phyloP scores from a whole-genome alignment of 1,140 invertebrate species.

The Drosophila erecta region DNA sequence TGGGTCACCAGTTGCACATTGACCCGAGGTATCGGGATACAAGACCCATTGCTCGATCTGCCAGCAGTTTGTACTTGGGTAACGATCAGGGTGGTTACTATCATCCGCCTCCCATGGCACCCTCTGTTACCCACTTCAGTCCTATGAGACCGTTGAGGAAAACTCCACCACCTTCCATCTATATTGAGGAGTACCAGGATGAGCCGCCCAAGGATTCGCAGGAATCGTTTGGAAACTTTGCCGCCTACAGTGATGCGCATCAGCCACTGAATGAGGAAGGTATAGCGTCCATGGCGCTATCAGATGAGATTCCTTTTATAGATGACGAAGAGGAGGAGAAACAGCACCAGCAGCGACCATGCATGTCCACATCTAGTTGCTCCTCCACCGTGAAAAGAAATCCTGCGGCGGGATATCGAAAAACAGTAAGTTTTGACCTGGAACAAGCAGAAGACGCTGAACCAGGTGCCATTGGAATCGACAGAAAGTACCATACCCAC shows the following conservation, averaged over 20 bases:
- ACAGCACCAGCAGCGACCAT: conserved; percentile 40
- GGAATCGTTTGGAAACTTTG: conserved; percentile 74
- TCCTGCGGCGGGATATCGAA: conserved; percentile 62
- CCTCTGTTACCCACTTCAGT: conserved; percentile 56
- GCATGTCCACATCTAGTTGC: conserved; percentile 36
- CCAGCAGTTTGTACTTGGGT: conserved; percentile 71
- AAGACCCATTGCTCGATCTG: conserved; percentile 76
- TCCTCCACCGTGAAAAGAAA: conserved; percentile 42
- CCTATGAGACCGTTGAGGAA: conserved; percentile 62
- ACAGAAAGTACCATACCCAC: conserved; percentile 79
- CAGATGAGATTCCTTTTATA: conserved; percentile 82
- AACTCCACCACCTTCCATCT: conserved; percentile 81
- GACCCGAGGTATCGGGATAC: conserved; percentile 83
- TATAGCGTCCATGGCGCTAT: conserved; percentile 76
- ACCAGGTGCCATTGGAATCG: conserved; percentile 41
- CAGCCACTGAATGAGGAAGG: conserved; percentile 82
- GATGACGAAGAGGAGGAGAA: conserved; percentile 77
- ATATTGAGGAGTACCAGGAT: conserved; percentile 83
- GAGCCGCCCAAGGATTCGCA: conserved; percentile 65
- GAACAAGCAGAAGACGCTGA: conserved; percentile 51
- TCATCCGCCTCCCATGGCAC: conserved; percentile 30
- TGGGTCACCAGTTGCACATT: conserved; percentile 79
- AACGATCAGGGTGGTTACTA: conserved; percentile 65
- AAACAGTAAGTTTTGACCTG: conserved; percentile 84
- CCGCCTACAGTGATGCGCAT: conserved; percentile 71